These are phyloP conservation scores for Sula dactylatra DNA, from an alignment of 2,113 vertebrate genomes.

Conservation along the genomic window DNA sequence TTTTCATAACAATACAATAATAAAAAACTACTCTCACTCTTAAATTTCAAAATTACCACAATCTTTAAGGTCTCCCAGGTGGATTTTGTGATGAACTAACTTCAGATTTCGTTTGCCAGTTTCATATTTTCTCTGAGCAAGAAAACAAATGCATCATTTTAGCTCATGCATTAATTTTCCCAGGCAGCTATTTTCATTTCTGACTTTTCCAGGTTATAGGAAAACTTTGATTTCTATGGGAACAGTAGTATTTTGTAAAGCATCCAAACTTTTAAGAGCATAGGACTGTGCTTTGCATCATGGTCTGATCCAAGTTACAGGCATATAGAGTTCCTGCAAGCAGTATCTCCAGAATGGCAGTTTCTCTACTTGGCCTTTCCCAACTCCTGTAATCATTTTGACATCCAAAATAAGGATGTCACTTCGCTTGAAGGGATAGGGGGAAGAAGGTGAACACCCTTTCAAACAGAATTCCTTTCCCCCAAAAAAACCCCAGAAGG, in stretches of 20 bases:
- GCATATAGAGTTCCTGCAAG: background rate
- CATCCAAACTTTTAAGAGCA: slow-evolving; percentile 3
- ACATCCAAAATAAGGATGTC: background rate
- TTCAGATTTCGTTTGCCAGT: background rate
- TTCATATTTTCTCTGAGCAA: background rate
- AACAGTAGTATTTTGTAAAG: slow-evolving; percentile 13
- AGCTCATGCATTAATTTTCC: background rate
- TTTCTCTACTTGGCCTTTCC: background rate
- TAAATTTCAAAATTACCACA: background rate
- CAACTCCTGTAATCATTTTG: background rate
- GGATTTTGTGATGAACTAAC: background rate
- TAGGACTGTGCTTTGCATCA: background rate
- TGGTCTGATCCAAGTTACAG: background rate
- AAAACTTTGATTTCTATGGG: slow-evolving; percentile 38
- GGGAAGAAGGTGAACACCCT: background rate
- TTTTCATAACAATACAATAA: background rate
- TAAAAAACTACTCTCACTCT: background rate
- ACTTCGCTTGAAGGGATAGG: background rate
- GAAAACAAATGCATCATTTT: background rate
- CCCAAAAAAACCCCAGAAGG: background rate
- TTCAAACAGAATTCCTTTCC: background rate
- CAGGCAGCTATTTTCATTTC: slow-evolving; percentile 19
- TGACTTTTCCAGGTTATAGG: slow-evolving; percentile 10
- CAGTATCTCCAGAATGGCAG: background rate
- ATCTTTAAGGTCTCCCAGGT: background rate